These are phyloP conservation scores for Proterorhinus semilunaris DNA, from an alignment of 2,113 vertebrate species.

Conservation along the genomic window DNA sequence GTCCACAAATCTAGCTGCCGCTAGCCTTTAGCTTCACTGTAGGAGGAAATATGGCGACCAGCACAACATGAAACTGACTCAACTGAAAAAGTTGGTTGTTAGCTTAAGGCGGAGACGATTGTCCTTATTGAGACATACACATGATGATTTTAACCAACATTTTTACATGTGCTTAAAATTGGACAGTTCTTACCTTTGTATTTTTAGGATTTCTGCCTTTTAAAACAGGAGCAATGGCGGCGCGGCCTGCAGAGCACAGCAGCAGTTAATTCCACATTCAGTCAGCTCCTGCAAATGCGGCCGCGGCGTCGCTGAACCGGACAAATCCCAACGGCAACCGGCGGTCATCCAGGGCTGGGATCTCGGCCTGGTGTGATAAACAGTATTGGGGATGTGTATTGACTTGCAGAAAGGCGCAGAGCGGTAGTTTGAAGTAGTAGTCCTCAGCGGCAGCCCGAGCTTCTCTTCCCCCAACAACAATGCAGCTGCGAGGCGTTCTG, in stretches of 20 bases:
- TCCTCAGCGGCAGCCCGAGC: conserved; percentile 58
- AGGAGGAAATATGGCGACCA: conserved; percentile 79
- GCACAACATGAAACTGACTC: conserved; percentile 68
- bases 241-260: conserved; percentile 69
- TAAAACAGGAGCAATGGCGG: conserved; percentile 69
- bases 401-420: conserved; percentile 1
- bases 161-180: no score
- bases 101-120: accelerated
- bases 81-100: conserved; percentile 15
- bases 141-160: accelerated
- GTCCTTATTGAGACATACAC: neutral
- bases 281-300: conserved; percentile 59
- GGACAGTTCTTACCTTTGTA: conserved; percentile 50
- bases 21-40: conserved; percentile 39
- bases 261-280: conserved; percentile 71
- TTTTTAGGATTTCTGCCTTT: conserved; percentile 47
- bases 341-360: conserved; percentile 60
- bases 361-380: conserved; percentile 4
- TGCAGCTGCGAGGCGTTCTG: conserved; percentile 66
- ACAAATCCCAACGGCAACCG: conserved; percentile 15
- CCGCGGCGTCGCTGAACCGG: conserved; percentile 54
- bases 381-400: neutral
- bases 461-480: conserved; percentile 80
- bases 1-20: conserved; percentile 56
- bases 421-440: conserved; percentile 33